Evolutionary conservation across 2,888 invertebrate genomes (phyloP), one percentile per base, ranked within the genome.

Genomic region (Parnassius mnemosyne): DNA sequence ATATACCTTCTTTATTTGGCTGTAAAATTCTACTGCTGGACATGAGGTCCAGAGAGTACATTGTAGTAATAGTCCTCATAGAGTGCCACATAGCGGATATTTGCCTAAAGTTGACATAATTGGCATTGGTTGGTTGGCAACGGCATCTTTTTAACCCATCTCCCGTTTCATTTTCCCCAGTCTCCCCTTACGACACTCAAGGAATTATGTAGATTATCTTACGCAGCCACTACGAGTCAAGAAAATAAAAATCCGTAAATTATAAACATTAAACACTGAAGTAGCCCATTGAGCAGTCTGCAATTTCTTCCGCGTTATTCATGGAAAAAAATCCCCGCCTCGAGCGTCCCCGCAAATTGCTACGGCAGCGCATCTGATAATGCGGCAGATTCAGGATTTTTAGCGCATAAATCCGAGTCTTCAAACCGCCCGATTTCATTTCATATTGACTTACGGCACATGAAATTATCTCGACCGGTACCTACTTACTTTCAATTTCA

Each of bases 361-460:
- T 25, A 1, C 46, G 11, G 10, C 51, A 25, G 11, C 11, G 25
- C 34, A 34, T 51, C 51, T 25, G 51, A 51, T 34, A 51, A 51
- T 10, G 51, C 43, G 43, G 43, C 9, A 16, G 16, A 41, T 42
- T 57, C 13, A 49, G 57, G 20, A 57, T 42, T 20, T 55, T 11
- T 61, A 56, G 46, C 11, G 9, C 47, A 52, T 13, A 13, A 51
- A 46, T 34, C 50, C 42, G 13, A 16, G 7, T 12, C 58, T 10
- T 13, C 25, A 13, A 20, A 41, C 9, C 53, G 49, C 10, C n/a
- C 42, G 56, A 44, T 51, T 44, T 51, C 34, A 51, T 58, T 54
- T 47, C 57, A 50, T 3, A 34, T 63, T 54, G 58, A 63, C n/a
- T 58, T 58, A 63, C 46, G 44, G 50, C 63, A 20, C 20, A 55